Base-by-base conservation (phyloP, 2,797 vertebrate genomes). In the Crossoptilon crossoptilon region DNA sequence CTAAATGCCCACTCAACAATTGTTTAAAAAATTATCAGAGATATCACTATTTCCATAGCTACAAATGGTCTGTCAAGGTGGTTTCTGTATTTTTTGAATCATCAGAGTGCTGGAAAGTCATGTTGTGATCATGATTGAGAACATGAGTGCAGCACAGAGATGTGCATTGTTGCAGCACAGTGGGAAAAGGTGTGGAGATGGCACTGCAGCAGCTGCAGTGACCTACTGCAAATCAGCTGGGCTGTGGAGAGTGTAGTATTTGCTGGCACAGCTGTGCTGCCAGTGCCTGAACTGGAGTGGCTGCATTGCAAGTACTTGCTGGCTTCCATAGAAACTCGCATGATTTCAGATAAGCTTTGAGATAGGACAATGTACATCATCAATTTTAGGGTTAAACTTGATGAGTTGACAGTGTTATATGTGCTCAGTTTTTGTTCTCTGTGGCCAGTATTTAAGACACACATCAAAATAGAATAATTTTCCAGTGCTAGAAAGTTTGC, bases 201-300 rank as follows among this genome's bases (percentile, higher is more conserved):
- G 55, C 58, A 63, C 29, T 58, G 43, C 55, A 35, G 48, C 41
- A 37, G 3, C 37, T 2, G 2, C n/a, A 16, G 21, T 43, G 0
- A 0, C 1, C 0, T 2, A 1, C 10, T 29, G 46, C 2, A n/a
- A 0, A 8, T 43, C 43, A 4, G 0, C 29, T 46, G 1, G 0
- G 43, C 73, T 83, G 62, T 68, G 18, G 14, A 37, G 22, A 48
- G 55, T 17, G 7, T 15, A 43, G 31, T 2, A 0, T 31, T 68
- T 83, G 48, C 55, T 67, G 43, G 24, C 43, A 46, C 6, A 5
- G 67, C 46, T 21, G 23, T 27, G 12, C 24, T 69, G 24, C 67
- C 46, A 15, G 15, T 69, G 39, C 59, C 22, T 2, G 0, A 15
- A 10, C 15, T 2, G 11, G 4, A 17, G 17, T 33, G 46, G 10